A percentile compares a stretch with the other conserved stretches of the same genome.
Conservation (phyloP, 2,888 invertebrate genomes). For the Dioctria linearis region DNA sequence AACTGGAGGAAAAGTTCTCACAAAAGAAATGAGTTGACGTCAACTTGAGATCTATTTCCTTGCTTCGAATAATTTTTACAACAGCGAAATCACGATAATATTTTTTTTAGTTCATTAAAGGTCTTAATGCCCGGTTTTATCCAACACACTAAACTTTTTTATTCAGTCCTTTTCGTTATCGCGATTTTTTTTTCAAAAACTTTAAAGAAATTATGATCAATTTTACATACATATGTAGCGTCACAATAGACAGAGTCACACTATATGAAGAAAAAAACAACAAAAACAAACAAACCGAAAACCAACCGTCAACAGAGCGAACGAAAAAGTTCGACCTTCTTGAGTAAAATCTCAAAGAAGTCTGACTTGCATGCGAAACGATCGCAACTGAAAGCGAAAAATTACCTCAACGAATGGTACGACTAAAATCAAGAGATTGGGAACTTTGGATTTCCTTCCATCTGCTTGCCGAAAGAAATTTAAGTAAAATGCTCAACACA, state of each 20-base stretch:
- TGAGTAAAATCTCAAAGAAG: slow-evolving; percentile 71
- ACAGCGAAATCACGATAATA: not conserved
- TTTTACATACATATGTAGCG: not conserved
- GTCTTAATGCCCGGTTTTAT: not conserved
- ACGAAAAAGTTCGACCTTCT: slow-evolving; percentile 68
- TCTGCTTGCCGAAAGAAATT: slow-evolving; percentile 16
- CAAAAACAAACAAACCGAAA: not conserved
- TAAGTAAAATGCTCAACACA: slow-evolving; percentile 22
- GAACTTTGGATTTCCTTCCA: slow-evolving; percentile 24
- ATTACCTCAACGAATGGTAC: slow-evolving; percentile 42
- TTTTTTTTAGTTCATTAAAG: not conserved
- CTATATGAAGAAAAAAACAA: not conserved
- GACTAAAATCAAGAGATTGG: slow-evolving; percentile 28
- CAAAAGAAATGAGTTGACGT: slow-evolving; percentile 31
- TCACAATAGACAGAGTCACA: slow-evolving; percentile 44
- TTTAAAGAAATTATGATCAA: not conserved
- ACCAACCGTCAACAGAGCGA: slow-evolving; percentile 51
- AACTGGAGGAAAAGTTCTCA: slow-evolving; percentile 43
- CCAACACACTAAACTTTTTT: not conserved
- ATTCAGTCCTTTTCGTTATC: not conserved
- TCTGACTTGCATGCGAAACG: slow-evolving; percentile 64
- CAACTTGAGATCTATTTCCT: slow-evolving; percentile 26
- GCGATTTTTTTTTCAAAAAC: not conserved
- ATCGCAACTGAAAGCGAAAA: slow-evolving; percentile 58
- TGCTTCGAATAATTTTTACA: not conserved